Conservation (phyloP, 2,113 vertebrate genomes). For the Callithrix jacchus region DNA sequence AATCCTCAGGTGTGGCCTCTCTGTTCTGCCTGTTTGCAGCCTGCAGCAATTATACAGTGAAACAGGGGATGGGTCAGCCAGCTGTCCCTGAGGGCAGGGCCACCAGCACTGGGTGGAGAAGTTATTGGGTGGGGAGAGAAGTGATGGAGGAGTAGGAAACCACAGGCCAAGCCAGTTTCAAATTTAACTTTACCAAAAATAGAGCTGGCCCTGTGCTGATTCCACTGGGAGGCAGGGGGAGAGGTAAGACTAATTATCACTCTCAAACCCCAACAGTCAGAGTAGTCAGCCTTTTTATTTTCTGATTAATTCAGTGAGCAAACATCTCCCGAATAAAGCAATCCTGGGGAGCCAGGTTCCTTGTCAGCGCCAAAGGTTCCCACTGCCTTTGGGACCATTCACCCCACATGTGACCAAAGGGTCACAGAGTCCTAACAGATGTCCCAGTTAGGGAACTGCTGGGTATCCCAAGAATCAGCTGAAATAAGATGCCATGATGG, state of each 20-base stretch:
- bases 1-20: not conserved
- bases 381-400: not conserved
- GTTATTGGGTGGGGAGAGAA: not conserved
- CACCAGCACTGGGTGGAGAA: not conserved
- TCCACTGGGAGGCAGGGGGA: not conserved
- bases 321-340: slow-evolving; percentile 27
- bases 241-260: slow-evolving; percentile 38
- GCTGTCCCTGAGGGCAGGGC: not conserved
- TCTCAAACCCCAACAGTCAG: not conserved
- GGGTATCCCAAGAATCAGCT: not conserved
- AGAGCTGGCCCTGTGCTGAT: not conserved
- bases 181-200: slow-evolving; percentile 10
- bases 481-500: not conserved
- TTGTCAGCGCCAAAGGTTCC: not conserved
- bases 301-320: slow-evolving; percentile 39
- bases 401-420: not conserved
- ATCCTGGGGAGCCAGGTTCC: slow-evolving; percentile 25
- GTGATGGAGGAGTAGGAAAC: not conserved
- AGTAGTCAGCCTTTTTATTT: slow-evolving; percentile 17
- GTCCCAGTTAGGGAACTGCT: not conserved
- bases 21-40: not conserved
- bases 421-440: not conserved
- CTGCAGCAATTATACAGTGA: not conserved
- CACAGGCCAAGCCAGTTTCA: not conserved
- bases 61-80: not conserved